Evolutionary conservation across 1,140 invertebrate genomes (phyloP).

Genomic region (Zaprionus camerounensis): DNA sequence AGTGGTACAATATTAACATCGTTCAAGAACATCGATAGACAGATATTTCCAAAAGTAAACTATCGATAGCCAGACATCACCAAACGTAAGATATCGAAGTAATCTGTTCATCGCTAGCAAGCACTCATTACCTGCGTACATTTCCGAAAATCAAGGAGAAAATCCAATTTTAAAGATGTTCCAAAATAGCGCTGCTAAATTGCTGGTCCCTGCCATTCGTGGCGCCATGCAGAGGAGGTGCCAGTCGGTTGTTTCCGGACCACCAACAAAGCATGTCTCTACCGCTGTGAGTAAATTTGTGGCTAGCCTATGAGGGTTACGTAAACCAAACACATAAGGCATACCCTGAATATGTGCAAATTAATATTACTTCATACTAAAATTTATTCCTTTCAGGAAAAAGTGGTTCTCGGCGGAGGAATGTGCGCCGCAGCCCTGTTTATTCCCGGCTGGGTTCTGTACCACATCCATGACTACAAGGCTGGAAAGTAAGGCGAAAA

Average conservation of each 20-base stretch:
- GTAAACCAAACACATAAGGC: conserved; percentile 59
- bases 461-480: conserved; percentile 81
- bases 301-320: conserved; percentile 57
- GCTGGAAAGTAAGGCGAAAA: conserved; percentile 66
- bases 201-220: conserved; percentile 76
- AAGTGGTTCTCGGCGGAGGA: conserved; percentile 75
- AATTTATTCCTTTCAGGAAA: conserved; percentile 65
- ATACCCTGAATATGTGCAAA: not conserved
- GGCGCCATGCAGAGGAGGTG: conserved; percentile 71
- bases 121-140: conserved; percentile 51
- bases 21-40: not conserved
- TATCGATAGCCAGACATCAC: not conserved
- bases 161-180: conserved; percentile 65
- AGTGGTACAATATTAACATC: not conserved
- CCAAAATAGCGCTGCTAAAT: conserved; percentile 78
- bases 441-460: conserved; percentile 80
- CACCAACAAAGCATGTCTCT: conserved; percentile 72
- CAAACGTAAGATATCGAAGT: conserved; percentile 4
- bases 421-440: conserved; percentile 74
- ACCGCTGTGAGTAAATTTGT: conserved; percentile 72
- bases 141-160: conserved; percentile 33
- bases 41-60: not conserved
- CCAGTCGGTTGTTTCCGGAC: conserved; percentile 79
- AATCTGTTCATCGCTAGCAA: conserved; percentile 17
- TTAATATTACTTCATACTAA: not conserved